Conservation (phyloP, 1,140 invertebrate species). For the Zelostemma sp. region DNA sequence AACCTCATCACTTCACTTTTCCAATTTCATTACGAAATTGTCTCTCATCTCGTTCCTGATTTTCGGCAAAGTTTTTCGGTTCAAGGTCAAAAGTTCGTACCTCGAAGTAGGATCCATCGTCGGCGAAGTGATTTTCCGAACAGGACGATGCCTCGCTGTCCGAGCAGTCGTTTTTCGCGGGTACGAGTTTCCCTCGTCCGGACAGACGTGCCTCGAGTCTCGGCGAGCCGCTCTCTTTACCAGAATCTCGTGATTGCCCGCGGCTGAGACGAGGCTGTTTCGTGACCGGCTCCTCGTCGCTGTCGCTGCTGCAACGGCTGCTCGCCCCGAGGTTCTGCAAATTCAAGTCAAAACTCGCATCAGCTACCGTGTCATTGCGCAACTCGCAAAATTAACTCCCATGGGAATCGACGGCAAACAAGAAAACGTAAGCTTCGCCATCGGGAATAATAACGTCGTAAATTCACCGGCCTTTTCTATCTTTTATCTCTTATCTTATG, state of each 20-base stretch:
- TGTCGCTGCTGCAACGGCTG: constrained; percentile 66
- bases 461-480: no score
- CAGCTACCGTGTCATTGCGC: background rate
- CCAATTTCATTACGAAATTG: no score
- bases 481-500: no score
- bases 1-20: no score
- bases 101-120: constrained; percentile 70
- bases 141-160: constrained; percentile 63
- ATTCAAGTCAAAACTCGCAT: background rate
- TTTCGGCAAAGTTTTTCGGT: no score
- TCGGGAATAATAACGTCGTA: no score
- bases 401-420: no score
- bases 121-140: constrained; percentile 60
- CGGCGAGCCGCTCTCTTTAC: constrained; percentile 47
- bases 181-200: constrained; percentile 43
- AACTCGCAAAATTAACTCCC: no score
- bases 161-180: constrained; percentile 50
- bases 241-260: constrained; percentile 57
- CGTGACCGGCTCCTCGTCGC: constrained; percentile 78
- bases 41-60: no score
- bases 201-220: constrained; percentile 38
- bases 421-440: no score
- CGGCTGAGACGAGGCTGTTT: constrained; percentile 76
- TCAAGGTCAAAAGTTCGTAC: constrained; percentile 43
- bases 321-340: constrained; percentile 57